Evolutionary conservation across 2,888 invertebrate species (phyloP), one percentile per base, ranked within the genome.

Genomic region (Dryomyza anilis): DNA sequence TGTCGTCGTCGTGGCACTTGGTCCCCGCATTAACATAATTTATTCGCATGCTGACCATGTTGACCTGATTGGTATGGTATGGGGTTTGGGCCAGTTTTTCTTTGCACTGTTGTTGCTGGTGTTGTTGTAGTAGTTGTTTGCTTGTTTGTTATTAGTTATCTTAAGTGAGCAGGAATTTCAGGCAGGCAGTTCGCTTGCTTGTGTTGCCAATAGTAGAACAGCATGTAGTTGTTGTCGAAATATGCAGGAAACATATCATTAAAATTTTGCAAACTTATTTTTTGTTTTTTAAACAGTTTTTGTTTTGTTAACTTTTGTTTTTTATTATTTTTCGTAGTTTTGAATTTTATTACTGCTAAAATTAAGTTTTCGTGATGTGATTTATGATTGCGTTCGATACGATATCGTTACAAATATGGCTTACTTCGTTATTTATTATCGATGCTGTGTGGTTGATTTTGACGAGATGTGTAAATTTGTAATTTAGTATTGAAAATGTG

Each of bases 121-220:
- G 25, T 39, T 25, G 57, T 64, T 66, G 48, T 59, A 64, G 69
- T 39, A 67, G 69, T 57, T 68, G 67, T 70, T 69, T 3, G n/a
- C n/a, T n/a, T n/a, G 8, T 19, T 57, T 67, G 69, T 69, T 76
- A 72, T 76, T 76, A 73, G 74, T 74, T 72, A 75, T 36, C 39
- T 33, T 57, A 29, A n/a, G n/a, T n/a, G n/a, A n/a, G n/a, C n/a
- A n/a, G n/a, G n/a, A n/a, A n/a, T n/a, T n/a, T n/a, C n/a, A n/a
- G n/a, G n/a, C n/a, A n/a, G n/a, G n/a, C n/a, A n/a, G n/a, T n/a
- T n/a, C n/a, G n/a, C n/a, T n/a, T n/a, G n/a, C n/a, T n/a, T n/a
- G n/a, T n/a, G n/a, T n/a, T n/a, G n/a, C n/a, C n/a, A n/a, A n/a
- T 33, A 33, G 33, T 55, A 14, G n/a, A 10, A 12, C n/a, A n/a